phyloP scores from a whole-genome alignment of 2,113 vertebrate genomes.

The Edolisoma coerulescens region DNA sequence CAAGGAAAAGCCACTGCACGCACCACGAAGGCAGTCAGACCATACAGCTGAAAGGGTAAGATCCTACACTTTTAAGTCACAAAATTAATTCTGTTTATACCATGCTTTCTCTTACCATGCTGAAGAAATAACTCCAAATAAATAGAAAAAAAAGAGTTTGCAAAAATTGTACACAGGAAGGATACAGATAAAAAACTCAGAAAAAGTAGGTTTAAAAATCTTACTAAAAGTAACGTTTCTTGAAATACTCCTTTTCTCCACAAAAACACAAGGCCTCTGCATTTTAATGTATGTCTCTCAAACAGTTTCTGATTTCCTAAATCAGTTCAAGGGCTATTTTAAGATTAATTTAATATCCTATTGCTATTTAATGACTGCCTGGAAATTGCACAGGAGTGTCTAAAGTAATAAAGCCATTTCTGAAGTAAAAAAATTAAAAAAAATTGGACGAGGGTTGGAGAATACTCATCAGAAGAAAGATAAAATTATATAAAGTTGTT shows the following conservation, averaged over 20 bases:
- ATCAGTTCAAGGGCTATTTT: background rate
- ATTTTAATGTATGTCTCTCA: background rate
- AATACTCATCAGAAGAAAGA: background rate
- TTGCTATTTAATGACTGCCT: conserved; percentile 4
- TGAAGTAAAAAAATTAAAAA: background rate
- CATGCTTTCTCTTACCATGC: background rate
- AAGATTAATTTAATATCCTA: conserved; percentile 22
- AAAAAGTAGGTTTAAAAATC: background rate
- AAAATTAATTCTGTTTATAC: background rate
- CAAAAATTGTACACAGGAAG: background rate
- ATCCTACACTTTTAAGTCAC: background rate
- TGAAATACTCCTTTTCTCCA: background rate
- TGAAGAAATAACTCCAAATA: background rate
- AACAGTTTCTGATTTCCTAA: background rate
- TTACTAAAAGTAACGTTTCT: background rate
- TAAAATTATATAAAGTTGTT: background rate
- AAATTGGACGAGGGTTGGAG: rapidly evolving
- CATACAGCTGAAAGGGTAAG: background rate
- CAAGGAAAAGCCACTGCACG: background rate
- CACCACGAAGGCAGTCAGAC: background rate
- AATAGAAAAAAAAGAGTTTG: background rate
- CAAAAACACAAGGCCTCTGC: background rate
- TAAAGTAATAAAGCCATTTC: conserved; percentile 35
- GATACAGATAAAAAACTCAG: background rate
- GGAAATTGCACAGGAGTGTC: background rate